Conservation (phyloP, 2,888 invertebrate genomes). For the Minunthozetes semirufus region DNA sequence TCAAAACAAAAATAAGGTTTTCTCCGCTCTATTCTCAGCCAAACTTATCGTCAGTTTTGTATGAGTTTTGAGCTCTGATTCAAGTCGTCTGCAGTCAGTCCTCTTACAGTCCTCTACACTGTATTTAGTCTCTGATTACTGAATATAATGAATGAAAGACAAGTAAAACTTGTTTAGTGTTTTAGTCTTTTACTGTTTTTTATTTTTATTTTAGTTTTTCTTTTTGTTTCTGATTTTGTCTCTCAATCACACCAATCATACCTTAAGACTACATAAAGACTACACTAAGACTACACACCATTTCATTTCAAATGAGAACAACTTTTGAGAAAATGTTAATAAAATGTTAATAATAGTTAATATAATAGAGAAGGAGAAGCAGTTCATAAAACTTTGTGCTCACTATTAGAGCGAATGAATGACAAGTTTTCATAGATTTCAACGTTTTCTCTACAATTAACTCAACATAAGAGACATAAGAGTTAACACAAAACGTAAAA, state of each 20-base stretch:
- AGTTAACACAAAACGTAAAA: too few species aligned
- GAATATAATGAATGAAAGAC: slow-evolving; percentile 13
- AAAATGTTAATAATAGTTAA: background rate
- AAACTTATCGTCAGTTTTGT: background rate
- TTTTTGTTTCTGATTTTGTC: background rate
- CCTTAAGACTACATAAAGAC: background rate
- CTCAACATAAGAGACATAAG: too few species aligned
- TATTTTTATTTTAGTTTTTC: background rate
- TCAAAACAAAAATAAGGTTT: slow-evolving; percentile 18
- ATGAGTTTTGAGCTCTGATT: too few species aligned
- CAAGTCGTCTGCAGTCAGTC: background rate
- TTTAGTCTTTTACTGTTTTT: background rate
- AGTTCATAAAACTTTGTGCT: background rate
- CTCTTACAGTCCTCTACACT: background rate
- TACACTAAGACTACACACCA: background rate
- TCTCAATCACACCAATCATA: background rate
- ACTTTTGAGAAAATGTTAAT: slow-evolving; percentile 16
- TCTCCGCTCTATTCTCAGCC: background rate
- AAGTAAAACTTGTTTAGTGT: slow-evolving; percentile 11
- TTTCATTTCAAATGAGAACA: slow-evolving; percentile 13
- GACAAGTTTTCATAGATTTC: background rate
- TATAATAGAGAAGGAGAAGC: background rate
- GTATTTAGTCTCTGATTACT: background rate
- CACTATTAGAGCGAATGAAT: background rate
- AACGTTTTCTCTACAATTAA: background rate